Conservation (phyloP, 2,888 invertebrate genomes). For the Luperina testacea region DNA sequence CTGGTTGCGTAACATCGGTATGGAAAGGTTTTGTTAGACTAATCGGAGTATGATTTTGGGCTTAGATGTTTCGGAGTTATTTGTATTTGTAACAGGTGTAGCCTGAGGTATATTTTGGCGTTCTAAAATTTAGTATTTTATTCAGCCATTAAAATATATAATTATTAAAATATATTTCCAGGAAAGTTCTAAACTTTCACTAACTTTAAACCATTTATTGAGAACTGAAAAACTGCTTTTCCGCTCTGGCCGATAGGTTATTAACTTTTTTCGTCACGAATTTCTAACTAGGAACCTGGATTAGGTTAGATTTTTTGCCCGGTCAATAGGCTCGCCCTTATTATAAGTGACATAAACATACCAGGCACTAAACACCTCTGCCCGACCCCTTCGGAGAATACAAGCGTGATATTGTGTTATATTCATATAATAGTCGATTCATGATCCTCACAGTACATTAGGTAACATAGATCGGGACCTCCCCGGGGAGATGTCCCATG, state of each 20-base stretch:
- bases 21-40: slow-evolving; percentile 1
- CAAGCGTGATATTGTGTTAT: background rate
- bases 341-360: background rate
- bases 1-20: slow-evolving; percentile 46
- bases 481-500: slow-evolving; percentile 43
- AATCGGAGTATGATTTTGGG: slow-evolving; percentile 10
- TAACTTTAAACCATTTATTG: background rate
- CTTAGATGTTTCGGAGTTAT: background rate
- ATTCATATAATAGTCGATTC: slow-evolving; percentile 45
- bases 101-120: background rate
- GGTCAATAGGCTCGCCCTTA: no score
- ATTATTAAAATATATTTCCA: background rate
- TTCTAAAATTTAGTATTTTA: background rate
- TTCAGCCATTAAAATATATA: background rate
- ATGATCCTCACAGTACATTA: slow-evolving; percentile 22
- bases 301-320: background rate
- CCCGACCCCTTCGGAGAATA: background rate
- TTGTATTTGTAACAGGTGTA: background rate
- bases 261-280: background rate
- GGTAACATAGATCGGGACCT: slow-evolving; percentile 26
- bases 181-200: background rate
- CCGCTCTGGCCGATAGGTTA: no score
- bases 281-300: background rate
- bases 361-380: background rate
- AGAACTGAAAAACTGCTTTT: no score